Base-by-base conservation (phyloP, 2,797 vertebrate genomes). In the Remorina albescens region DNA sequence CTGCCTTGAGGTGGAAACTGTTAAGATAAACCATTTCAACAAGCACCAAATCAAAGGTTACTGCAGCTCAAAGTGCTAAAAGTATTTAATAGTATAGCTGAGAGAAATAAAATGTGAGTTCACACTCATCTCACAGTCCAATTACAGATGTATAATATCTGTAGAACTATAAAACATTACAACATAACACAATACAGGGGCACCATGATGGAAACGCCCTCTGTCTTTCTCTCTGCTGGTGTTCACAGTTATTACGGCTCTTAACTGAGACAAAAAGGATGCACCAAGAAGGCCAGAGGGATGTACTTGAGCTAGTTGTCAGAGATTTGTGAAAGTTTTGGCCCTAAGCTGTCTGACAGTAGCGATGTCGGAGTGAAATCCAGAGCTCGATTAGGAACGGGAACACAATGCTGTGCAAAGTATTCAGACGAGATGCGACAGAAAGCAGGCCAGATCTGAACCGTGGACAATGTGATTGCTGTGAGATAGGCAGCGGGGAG, bases 341-440 rank as follows among this genome's bases (percentile, higher is more conserved):
- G 36, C 55, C 36, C 32, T 42, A 10, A 59, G 50, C 58, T 55
- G 34, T 50, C 34, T 37, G 26, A 78, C 66, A 56, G 58, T 41
- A 19, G 18, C 6, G 12, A 26, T 54, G 71, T 76, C 75, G 41
- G 13, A 44, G 26, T 21, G 42, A 34, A 75, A 76, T 66, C 51
- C 58, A 36, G 56, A 67, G 53, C 39, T 72, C 57, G 37, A 81
- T 86, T 59, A 63, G 62, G 41, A 19, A 25, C 23, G 1, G 53
- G 6, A 71, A 62, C 53, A 50, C 72, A 71, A 23, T 23, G 19
- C 41, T 42, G 42, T 62, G 62, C 39, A 42, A 56, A 49, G 23
- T 71, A 82, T 82, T 84, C 64, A 74, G 65, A 85, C 71, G 74
- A 82, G 54, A 80, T 30, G 79, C 66, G 60, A 72, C 66, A 78